A percentile compares a stretch with the other conserved stretches of the same genome.
Evolutionary conservation across 53 echinoderm and acorn worm genomes (phyloP).

Genomic region (Apostichopus leukothele): DNA sequence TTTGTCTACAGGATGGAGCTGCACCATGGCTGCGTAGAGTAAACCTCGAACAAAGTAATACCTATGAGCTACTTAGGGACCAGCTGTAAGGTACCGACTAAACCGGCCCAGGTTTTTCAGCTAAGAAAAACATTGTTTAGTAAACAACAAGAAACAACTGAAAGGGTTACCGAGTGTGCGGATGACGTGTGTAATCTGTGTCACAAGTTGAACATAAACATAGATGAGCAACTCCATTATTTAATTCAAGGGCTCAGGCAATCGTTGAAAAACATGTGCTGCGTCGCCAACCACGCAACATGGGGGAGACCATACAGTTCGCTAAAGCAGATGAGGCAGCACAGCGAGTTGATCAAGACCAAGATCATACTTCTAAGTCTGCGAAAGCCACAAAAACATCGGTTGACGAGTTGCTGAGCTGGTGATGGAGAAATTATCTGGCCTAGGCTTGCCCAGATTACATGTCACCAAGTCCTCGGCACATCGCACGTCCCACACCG

Average conservation of each 20-base stretch:
- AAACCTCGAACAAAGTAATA: neutral
- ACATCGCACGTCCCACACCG: neutral
- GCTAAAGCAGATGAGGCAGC: constrained; percentile 45
- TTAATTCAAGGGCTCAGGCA: constrained; percentile 23
- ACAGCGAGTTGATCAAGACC: constrained; percentile 4
- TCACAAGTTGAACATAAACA: constrained; percentile 31
- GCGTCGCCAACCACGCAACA: constrained; percentile 33
- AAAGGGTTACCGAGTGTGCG: constrained; percentile 19
- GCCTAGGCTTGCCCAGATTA: neutral
- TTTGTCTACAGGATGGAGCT: constrained; percentile 21
- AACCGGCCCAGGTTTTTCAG: constrained; percentile 43
- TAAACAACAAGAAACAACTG: constrained; percentile 6
- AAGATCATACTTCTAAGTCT: neutral
- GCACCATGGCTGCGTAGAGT: constrained; percentile 36
- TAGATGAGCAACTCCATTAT: constrained; percentile 31
- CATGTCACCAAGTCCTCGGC: neutral
- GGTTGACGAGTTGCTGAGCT: constrained; percentile 8
- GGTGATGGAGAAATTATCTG: constrained; percentile 34
- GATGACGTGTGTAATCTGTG: constrained; percentile 38
- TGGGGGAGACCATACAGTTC: neutral
- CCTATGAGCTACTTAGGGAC: constrained; percentile 26
- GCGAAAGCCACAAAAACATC: neutral
- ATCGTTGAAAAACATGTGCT: constrained; percentile 39
- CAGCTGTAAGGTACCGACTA: constrained; percentile 23
- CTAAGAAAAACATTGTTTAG: constrained; percentile 21